phyloP scores from a whole-genome alignment of 2,113 vertebrate species.

The Triplophysa tibetana region DNA sequence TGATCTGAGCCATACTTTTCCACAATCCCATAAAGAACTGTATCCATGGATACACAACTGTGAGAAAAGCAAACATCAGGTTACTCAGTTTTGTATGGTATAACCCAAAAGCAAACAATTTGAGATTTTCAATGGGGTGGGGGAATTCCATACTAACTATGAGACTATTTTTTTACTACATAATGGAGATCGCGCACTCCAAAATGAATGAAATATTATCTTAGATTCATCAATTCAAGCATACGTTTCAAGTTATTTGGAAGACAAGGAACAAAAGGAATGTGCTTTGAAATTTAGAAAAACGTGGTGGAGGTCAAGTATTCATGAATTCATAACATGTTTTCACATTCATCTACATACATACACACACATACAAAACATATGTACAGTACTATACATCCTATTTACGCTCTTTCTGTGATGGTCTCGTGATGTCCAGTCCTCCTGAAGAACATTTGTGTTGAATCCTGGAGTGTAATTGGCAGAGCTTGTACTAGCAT shows the following conservation, averaged over 20 bases:
- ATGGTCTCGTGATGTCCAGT: conserved; percentile 10
- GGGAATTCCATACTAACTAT: conserved; percentile 32
- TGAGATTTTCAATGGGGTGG: conserved; percentile 15
- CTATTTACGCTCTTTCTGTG: conserved; percentile 1
- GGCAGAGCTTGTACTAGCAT: conserved; percentile 29
- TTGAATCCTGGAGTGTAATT: conserved; percentile 30
- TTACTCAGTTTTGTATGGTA: conserved; percentile 35
- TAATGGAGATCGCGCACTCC: not conserved
- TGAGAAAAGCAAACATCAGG: conserved; percentile 51
- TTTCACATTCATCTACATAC: conserved; percentile 38
- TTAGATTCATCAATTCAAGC: conserved; percentile 16
- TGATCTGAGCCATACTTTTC: conserved; percentile 20
- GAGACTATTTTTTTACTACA: not conserved
- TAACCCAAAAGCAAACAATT: conserved; percentile 44
- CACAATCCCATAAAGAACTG: conserved; percentile 45
- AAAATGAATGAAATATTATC: conserved; percentile 19
- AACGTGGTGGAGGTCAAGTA: conserved; percentile 64
- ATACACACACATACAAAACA: conserved; percentile 37
- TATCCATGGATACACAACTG: conserved; percentile 45
- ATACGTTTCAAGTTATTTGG: conserved; percentile 32
- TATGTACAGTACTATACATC: conserved; percentile 47
- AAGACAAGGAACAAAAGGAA: conserved; percentile 15
- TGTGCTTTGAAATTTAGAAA: conserved; percentile 39
- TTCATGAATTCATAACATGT: conserved; percentile 67
- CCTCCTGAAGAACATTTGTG: not conserved